phyloP scores from a whole-genome alignment of 2,113 vertebrate species.

The Lamprologus tigripictilis region DNA sequence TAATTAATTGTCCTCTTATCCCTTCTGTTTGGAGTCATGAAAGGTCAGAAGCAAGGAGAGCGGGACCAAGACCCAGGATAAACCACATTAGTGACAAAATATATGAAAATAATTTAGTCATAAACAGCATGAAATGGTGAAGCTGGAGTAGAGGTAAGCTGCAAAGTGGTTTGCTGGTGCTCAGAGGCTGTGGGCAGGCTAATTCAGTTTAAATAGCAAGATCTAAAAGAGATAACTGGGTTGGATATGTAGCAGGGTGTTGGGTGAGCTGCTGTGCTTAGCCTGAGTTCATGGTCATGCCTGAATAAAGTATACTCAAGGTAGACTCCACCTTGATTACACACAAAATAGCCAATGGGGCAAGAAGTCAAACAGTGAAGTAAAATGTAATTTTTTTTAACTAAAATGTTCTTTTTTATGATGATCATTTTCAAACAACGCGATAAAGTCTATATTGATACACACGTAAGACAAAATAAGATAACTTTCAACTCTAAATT shows the following conservation, averaged over 20 bases:
- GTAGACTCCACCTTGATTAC: not conserved
- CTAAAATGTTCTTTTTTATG: not conserved
- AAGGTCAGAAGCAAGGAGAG: not conserved
- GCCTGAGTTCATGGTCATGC: not conserved
- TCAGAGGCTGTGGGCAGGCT: not conserved
- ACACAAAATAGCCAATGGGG: not conserved
- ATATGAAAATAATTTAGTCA: not conserved
- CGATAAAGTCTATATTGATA: rapidly evolving
- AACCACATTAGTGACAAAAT: not conserved
- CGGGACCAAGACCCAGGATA: too few relatives aligned
- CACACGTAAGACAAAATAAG: rapidly evolving
- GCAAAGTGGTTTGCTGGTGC: not conserved
- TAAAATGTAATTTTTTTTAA: not conserved
- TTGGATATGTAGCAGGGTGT: not conserved
- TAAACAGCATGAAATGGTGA: not conserved
- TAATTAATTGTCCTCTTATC: not conserved
- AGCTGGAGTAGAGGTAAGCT: not conserved
- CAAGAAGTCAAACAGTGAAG: not conserved
- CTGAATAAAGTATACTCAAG: not conserved
- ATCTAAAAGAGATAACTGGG: not conserved
- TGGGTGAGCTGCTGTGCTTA: not conserved
- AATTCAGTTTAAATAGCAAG: not conserved
- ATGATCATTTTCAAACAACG: not conserved
- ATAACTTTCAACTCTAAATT: not conserved
- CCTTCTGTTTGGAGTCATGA: not conserved